Evolutionary conservation across 2,888 invertebrate genomes (phyloP).

Genomic region (Hemicrepidius hirtus): DNA sequence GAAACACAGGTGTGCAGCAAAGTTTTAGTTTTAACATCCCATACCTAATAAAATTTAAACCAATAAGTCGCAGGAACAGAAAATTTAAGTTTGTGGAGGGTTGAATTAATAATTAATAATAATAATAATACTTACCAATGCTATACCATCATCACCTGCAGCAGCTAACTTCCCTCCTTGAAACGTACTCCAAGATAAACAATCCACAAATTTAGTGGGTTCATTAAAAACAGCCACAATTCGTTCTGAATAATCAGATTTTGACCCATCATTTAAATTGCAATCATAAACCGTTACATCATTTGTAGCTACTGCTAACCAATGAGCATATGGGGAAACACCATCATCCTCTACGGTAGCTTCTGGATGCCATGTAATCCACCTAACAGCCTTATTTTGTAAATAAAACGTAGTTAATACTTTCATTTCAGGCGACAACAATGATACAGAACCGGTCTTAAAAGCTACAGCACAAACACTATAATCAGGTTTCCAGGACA

Average conservation of each 20-base stretch:
- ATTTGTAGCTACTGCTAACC: conserved; percentile 79
- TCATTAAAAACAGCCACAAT: conserved; percentile 51
- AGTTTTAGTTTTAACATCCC: conserved; percentile 76
- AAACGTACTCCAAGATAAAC: conserved; percentile 66
- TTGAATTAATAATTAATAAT: no score
- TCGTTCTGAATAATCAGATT: conserved; percentile 28
- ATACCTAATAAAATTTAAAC: conserved; percentile 73
- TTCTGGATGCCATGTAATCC: conserved; percentile 83
- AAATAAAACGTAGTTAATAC: conserved; percentile 69
- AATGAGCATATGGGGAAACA: conserved; percentile 76
- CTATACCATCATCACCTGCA: conserved; percentile 81
- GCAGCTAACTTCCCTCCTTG: conserved; percentile 74
- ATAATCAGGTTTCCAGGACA: conserved; percentile 76
- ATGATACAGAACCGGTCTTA: conserved; percentile 76
- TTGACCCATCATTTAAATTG: conserved; percentile 49
- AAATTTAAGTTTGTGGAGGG: no score
- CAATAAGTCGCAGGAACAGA: no score
- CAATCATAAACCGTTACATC: conserved; percentile 74
- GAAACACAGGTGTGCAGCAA: conserved; percentile 77
- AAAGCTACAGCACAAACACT: conserved; percentile 78
- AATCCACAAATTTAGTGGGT: conserved; percentile 52
- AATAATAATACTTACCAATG: conserved; percentile 63
- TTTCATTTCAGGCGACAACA: conserved; percentile 59
- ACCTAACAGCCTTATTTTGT: conserved; percentile 79
- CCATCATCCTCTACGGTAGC: conserved; percentile 75